Percentiles rank a stretch among this genome's conserved stretches.
These are phyloP conservation scores for Scolopax mira DNA, from an alignment of 2,113 vertebrate genomes.

Conservation along the genomic window DNA sequence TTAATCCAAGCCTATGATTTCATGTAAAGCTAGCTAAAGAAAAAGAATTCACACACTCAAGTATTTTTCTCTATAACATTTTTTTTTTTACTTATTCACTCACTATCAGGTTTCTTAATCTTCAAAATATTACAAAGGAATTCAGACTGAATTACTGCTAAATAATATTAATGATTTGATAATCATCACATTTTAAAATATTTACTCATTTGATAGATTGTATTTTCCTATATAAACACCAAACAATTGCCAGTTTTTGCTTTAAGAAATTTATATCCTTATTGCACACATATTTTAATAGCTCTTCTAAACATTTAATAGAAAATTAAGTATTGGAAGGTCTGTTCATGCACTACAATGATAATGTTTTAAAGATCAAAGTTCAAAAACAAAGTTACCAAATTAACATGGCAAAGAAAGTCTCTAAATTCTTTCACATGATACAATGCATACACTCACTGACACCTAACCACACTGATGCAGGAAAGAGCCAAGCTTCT, in stretches of 20 bases:
- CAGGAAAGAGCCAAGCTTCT: neutral
- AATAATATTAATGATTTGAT: neutral
- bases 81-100: neutral
- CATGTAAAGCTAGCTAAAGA: neutral
- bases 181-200: neutral
- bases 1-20: slow-evolving; percentile 49
- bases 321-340: neutral
- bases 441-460: neutral
- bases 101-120: neutral
- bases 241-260: neutral
- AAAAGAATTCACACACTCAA: neutral
- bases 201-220: neutral
- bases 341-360: neutral
- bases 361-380: neutral
- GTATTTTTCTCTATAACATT: neutral
- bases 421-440: neutral
- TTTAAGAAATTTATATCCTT: neutral
- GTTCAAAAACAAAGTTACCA: neutral
- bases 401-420: neutral
- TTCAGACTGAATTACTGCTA: neutral
- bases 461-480: neutral
- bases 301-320: neutral
- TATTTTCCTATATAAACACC: neutral
- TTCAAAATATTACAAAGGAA: neutral
- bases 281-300: neutral